Evolutionary conservation across 2,113 vertebrate species (phyloP), one percentile per base, ranked within the genome.

Genomic region (Phalacrocorax brasilianus): DNA sequence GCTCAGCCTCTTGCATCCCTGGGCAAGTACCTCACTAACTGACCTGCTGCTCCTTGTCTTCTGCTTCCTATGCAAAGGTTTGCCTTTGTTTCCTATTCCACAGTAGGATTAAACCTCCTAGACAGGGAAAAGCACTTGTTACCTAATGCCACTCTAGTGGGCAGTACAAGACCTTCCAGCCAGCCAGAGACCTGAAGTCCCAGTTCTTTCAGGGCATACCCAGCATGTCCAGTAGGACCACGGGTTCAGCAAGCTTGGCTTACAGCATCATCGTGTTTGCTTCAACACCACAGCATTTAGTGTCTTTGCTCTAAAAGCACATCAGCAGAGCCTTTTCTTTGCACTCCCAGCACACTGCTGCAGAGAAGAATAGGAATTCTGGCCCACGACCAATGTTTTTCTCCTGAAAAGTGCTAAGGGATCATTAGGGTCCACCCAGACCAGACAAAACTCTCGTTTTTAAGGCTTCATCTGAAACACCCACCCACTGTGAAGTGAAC

Each of bases 401-500:
- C 90, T 95, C 56, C 4, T 89, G 73, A 78, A 93, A 93, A 92
- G 90, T 93, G 88, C 91, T 87, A 92, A 89, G 88, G 78, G 78
- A 95, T 96, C 93, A 61, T 95, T 81, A 93, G 38, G 40, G 77
- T 95, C 88, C 62, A 40, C 53, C 40, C 80, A 93, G 72, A 95
- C 71, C 73, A 97, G 91, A 85, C 74, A 95, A 92, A 95, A 95
- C 27, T 88, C 92, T 82, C 10, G 1, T 91, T 95, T 94, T 95
- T 88, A 93, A 89, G 76, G 32, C 38, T 88, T 92, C 90, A 58
- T 94, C 86, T 82, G 50, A 95, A 97, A 94, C 56, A 91, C 96
- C 91, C 94, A 96, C 95, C 94, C 94, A 91, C 80, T 55, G 92
- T 92, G 91, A 95, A 93, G 88, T 74, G 88, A 92, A 93, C 32